These are phyloP conservation scores for Mimachlamys varia DNA, from an alignment of 2,888 invertebrate species.

Conservation along the genomic window DNA sequence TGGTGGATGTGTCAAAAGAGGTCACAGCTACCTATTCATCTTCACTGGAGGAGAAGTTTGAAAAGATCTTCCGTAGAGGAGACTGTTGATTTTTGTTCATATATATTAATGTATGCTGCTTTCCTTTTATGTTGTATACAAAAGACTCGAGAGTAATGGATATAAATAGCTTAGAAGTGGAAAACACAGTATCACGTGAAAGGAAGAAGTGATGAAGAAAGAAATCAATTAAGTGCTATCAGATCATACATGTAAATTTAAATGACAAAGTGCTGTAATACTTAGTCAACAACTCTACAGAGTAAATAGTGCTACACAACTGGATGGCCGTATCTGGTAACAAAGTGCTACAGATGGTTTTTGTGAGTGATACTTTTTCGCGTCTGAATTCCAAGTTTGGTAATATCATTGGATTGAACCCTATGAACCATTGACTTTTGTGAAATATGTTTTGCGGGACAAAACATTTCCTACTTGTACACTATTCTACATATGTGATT, in stretches of 20 bases:
- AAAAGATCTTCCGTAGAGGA: neutral
- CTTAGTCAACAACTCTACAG: neutral
- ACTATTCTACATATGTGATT: neutral
- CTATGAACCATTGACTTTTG: neutral
- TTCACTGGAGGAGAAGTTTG: neutral
- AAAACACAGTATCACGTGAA: neutral
- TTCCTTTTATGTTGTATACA: neutral
- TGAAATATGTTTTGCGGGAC: neutral
- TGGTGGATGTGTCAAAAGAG: neutral
- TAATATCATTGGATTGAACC: neutral
- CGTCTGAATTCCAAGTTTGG: neutral
- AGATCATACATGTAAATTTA: neutral
- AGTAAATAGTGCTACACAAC: neutral
- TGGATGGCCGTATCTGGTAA: neutral
- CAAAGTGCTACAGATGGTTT: neutral
- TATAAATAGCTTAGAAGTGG: neutral
- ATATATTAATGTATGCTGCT: neutral
- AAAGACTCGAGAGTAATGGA: neutral
- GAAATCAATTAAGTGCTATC: neutral
- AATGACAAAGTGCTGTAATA: constrained; percentile 28
- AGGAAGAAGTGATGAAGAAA: neutral
- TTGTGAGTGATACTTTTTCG: neutral
- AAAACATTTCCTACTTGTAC: neutral
- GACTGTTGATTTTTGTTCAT: neutral
- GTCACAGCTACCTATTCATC: neutral